These are phyloP conservation scores for Rhyacichthys aspro DNA, from an alignment of 2,797 vertebrate species.

Conservation along the genomic window DNA sequence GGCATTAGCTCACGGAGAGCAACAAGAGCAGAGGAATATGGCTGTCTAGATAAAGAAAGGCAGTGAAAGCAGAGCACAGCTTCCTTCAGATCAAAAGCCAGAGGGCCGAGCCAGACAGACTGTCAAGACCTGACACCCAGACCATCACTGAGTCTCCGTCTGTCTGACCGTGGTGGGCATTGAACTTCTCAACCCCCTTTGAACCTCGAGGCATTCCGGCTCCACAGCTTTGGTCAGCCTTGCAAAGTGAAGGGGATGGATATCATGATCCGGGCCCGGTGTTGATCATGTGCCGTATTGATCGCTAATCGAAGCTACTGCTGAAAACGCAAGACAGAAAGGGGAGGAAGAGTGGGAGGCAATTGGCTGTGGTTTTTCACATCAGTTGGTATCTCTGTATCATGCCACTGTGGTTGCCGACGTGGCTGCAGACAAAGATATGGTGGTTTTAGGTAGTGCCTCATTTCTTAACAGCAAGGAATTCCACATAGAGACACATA, in stretches of 20 bases:
- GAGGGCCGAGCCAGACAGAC: conserved; percentile 56
- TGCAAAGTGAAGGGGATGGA: conserved; percentile 63
- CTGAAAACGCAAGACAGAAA: conserved; percentile 63
- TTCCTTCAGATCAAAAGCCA: conserved; percentile 50
- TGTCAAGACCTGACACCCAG: conserved; percentile 69
- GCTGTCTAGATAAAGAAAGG: conserved; percentile 17
- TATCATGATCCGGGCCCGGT: conserved; percentile 59
- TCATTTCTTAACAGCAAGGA: no score
- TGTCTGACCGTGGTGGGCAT: conserved; percentile 51
- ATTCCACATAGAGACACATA: no score
- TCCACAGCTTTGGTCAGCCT: conserved; percentile 39
- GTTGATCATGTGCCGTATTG: conserved; percentile 73
- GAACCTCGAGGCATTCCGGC: conserved; percentile 44
- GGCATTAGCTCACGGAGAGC: conserved; percentile 68
- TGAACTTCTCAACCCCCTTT: conserved; percentile 59
- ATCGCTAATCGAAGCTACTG: conserved; percentile 66
- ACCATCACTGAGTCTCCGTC: conserved; percentile 37
- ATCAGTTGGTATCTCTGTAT: conserved; percentile 37
- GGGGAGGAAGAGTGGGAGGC: conserved; percentile 36
- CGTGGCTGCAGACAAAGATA: conserved; percentile 39
- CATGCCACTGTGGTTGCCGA: conserved; percentile 38
- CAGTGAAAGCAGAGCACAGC: conserved; percentile 26
- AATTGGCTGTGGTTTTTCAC: conserved; percentile 56
- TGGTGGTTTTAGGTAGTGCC: conserved; percentile 35
- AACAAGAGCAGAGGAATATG: conserved; percentile 41